A percentile compares a stretch with the other conserved stretches of the same genome.
Evolutionary conservation across 2,113 vertebrate species (phyloP).

Genomic region (Sclerurus mexicanus): DNA sequence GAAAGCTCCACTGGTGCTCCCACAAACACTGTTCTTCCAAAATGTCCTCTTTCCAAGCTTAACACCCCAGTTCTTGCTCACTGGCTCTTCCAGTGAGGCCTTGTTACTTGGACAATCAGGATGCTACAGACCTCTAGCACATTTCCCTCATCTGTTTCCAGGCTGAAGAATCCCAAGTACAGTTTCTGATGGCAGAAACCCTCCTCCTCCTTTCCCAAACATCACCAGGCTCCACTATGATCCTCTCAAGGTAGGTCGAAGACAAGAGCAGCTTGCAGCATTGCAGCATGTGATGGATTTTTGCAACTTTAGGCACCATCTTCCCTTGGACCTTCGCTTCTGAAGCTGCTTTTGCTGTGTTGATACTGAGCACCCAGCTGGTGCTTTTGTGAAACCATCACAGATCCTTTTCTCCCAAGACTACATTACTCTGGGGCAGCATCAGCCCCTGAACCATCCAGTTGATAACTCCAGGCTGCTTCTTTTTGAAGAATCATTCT

Average conservation of each 20-base stretch:
- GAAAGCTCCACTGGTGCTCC: neutral
- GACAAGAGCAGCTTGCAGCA: neutral
- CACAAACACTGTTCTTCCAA: neutral
- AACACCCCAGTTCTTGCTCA: neutral
- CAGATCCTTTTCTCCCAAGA: neutral
- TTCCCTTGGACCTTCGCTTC: neutral
- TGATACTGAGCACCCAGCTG: neutral
- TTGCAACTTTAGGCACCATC: neutral
- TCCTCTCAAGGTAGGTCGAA: neutral
- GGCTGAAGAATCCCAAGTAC: neutral
- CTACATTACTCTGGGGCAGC: neutral
- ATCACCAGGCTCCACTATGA: neutral
- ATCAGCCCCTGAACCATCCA: neutral
- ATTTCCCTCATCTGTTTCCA: neutral
- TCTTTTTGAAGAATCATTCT: neutral
- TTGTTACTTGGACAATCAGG: neutral
- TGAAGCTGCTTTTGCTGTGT: neutral
- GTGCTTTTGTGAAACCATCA: neutral
- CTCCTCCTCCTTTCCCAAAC: neutral
- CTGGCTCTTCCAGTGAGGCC: neutral
- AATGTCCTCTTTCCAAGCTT: neutral
- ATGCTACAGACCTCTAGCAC: neutral
- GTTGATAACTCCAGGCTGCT: neutral
- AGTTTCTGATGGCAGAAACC: neutral
- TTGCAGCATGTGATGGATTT: neutral